Evolutionary conservation across 2,113 vertebrate genomes (phyloP).

Genomic region (Megalops atlanticus): DNA sequence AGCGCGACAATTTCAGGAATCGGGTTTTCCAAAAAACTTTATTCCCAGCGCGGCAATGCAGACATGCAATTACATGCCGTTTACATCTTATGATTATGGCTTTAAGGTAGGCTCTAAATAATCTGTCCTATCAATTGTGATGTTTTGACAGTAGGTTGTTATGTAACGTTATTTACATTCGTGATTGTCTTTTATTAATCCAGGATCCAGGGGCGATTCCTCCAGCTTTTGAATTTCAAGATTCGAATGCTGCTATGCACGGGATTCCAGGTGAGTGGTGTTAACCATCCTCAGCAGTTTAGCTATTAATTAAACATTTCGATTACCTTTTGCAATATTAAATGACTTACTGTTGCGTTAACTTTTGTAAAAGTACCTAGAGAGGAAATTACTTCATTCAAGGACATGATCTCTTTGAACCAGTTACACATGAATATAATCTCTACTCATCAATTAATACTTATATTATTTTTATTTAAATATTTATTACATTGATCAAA

Average conservation of each 20-base stretch:
- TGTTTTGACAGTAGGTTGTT: background rate
- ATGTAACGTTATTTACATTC: background rate
- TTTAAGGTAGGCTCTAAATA: background rate
- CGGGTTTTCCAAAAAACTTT: background rate
- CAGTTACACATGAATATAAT: background rate
- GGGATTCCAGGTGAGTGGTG: background rate
- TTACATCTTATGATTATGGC: background rate
- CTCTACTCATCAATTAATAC: background rate
- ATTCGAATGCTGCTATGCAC: background rate
- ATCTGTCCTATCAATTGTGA: background rate
- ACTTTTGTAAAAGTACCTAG: background rate
- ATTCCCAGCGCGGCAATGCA: background rate
- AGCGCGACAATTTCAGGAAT: background rate
- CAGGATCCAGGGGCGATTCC: background rate
- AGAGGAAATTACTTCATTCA: background rate
- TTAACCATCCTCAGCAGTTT: background rate
- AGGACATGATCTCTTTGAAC: background rate
- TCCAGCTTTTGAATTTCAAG: background rate
- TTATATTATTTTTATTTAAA: background rate
- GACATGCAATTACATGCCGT: conserved; percentile 3
- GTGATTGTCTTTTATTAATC: background rate
- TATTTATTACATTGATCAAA: too few species aligned
- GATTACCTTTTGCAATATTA: background rate
- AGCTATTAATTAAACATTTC: background rate
- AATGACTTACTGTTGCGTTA: too few species aligned